Base-by-base conservation (phyloP, 2,113 vertebrate species). In the Microtus montanus region DNA sequence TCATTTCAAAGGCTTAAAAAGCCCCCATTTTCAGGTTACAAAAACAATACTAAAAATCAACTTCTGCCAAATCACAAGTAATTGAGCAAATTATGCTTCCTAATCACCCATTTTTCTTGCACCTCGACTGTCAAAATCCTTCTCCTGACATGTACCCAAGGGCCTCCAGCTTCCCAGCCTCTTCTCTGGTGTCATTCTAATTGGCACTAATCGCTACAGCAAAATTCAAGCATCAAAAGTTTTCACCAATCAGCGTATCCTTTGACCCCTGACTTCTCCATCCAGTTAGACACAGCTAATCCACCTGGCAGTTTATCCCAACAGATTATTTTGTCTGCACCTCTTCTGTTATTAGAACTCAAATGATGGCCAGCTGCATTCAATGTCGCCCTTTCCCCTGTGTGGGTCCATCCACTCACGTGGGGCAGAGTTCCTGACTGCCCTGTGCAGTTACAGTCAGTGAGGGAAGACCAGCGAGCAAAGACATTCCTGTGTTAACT, bases 11-110 rank as follows among this genome's bases (percentile, higher is more conserved):
- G 90, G 38, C 92, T 98, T 85, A 90, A 30, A 82, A 94, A 89
- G 74, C 92, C 90, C 64, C 94, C 96, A 88, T 95, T 96, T 97
- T 98, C 61, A 95, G 96, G 96, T 97, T 97, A 97, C 87, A 93
- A 97, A 95, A 97, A 98, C 96, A 98, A 75, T 95, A 93, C 96
- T 92, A 98, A 98, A 98, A 96, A 97, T 82, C 68, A 96, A 89
- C 95, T 96, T 96, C 97, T 95, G 93, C 87, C 91, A 97, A 97
- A 97, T 96, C 88, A 20, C 90, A 90, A 96, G 95, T 96, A 97
- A 97, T 97, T 96, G 97, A 77, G 78, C 89, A 95, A 98, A 90
- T 95, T 98, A 94, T 92, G 84, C 26, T 97, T 93, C 96, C 96
- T 97, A 97, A 95, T 94, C 96, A 84, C 86, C 96, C 95, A 96